Evolutionary conservation across 35 echinoderm and acorn worm genomes (phyloP), one percentile per base, ranked within the genome.

Genomic region (Apostichopus japonicus): DNA sequence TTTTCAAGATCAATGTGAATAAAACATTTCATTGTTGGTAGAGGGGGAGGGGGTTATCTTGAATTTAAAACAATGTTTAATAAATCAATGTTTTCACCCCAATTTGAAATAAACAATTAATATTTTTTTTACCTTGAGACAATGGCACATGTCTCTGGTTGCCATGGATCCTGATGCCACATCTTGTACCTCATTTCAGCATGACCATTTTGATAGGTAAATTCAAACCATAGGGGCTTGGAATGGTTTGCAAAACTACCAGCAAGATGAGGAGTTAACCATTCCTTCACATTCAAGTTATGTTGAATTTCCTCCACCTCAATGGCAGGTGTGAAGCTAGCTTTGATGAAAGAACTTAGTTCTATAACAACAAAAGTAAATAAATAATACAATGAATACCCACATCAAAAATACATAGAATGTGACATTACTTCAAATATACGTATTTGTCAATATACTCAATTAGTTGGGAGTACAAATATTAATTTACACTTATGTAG

Each of bases 171-270:
- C 14, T 22, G 14, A 73, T 73, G 71, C 71, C 71, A 73, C 71
- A 73, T 73, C 71, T 73, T 73, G 22, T 73, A 73, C 71, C 71
- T 73, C 71, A 73, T 73, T 15, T 15, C 71, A 73, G 71, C 71
- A 73, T 73, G 71, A 22, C 22, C 71, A 73, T 73, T 73, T 22
- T 73, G 14, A 16, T 15, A 16, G 71, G 71, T 73, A 22, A 73
- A 73, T 22, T 73, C 71, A 73, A 33, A 33, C 27, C 27, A 33
- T 33, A 33, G 27, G 27, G 27, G 27, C 27, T 33, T 33, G 27
- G 27, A 33, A 33, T 33, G 27, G 27, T 33, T 33, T 1, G 27
- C 27, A 33, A 33, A 33, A 33, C 2, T 33, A 73, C 71, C 71
- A 16, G 71, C 71, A 15, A 73, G 71, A 73, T 73, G 71, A 22